Base-by-base conservation (phyloP, 2,888 invertebrate genomes). In the Stegophylla sp. region DNA sequence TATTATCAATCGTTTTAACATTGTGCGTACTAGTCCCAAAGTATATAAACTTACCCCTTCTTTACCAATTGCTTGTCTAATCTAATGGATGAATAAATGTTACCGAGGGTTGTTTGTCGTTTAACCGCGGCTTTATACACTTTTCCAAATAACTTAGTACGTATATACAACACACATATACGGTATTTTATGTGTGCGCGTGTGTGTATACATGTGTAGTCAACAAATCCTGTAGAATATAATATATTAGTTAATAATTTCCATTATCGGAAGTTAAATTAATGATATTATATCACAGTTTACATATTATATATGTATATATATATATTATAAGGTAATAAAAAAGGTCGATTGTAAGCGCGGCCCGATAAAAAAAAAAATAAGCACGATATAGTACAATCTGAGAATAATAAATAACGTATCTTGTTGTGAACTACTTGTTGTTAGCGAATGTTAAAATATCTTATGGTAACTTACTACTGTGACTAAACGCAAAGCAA, bases 71-170 rank as follows among this genome's bases (percentile, higher is more conserved):
- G 75, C 64, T 75, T 64, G 63, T 75, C 75, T 53, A 75, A 75
- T 64, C 63, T 75, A 63, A 64, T 75, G 75, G 75, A 64, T 28
- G 75, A 75, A 75, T 74, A 74, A 74, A 74, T 41, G 75, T 64
- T 64, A 63, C 63, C 41, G 75, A 51, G 75, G 75, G 61, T 74
- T 61, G 63, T 61, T 61, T 34, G 73, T 26, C 63, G 64, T 64
- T 75, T 53, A 64, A 75, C 51, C 51, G 41, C 63, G 17, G 41
- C 51, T 75, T 64, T 75, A 75, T 51, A 23, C 63, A 41, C 51
- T 64, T 75, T 71, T 28, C 45, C 73, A 13, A 73, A 59, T 45
- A 43, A 43, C 26, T 10, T 26, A 5, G 7, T 34, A 34, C 34
- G 7, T 34, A 26, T 7, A 41, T 12, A 28, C 20, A 12, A 23